These are phyloP conservation scores for Nasua narica DNA, from an alignment of 2,797 vertebrate genomes.

Conservation along the genomic window DNA sequence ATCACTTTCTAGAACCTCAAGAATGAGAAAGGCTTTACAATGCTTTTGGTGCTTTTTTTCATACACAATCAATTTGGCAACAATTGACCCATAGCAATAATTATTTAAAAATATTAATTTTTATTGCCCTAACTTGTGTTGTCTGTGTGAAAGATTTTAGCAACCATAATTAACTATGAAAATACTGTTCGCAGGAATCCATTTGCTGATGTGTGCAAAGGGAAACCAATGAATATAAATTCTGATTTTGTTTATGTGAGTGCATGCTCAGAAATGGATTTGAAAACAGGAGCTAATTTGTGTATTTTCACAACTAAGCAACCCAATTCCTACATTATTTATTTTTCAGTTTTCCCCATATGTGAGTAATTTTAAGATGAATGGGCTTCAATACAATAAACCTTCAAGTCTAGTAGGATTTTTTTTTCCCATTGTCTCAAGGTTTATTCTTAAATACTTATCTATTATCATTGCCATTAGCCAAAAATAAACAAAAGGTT, in stretches of 20 bases:
- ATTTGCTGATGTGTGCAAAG: not conserved
- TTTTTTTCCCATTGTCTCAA: not conserved
- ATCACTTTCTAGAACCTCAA: not conserved
- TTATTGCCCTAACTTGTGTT: not conserved
- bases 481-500: not conserved
- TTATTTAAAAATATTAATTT: not conserved
- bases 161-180: not conserved
- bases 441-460: not conserved
- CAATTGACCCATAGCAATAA: not conserved
- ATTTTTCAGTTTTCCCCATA: not conserved
- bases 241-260: not conserved
- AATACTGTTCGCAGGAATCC: not conserved
- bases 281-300: not conserved
- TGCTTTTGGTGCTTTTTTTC: not conserved
- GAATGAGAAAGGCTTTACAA: not conserved
- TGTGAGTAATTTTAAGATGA: conserved; percentile 8
- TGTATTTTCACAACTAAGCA: not conserved
- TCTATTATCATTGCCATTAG: not conserved
- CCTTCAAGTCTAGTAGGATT: not conserved
- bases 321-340: not conserved
- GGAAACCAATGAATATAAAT: not conserved
- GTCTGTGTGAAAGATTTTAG: not conserved
- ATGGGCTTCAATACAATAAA: not conserved
- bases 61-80: not conserved
- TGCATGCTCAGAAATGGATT: not conserved